These are phyloP conservation scores for Phylloscopus collybita DNA, from an alignment of 2,797 vertebrate species.

Conservation along the genomic window DNA sequence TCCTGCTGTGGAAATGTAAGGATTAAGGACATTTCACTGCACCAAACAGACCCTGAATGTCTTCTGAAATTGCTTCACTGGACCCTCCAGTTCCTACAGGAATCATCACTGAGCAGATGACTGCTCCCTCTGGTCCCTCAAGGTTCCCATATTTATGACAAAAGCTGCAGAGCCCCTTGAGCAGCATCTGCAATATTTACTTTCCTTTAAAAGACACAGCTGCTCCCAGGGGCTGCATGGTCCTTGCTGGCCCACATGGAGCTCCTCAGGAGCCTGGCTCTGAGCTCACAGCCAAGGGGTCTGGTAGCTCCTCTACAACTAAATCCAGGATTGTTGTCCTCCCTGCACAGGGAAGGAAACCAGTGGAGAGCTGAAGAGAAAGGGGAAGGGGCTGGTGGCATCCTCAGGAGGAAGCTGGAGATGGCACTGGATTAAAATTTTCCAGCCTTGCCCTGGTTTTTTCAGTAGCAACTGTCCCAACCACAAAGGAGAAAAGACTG, in stretches of 20 bases:
- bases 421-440: neutral
- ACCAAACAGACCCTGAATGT: neutral
- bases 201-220: neutral
- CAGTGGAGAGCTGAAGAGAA: neutral
- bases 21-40: neutral
- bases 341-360: neutral
- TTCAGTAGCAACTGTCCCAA: neutral
- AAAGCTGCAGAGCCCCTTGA: neutral
- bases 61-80: neutral
- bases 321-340: neutral
- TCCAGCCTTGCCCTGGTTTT: neutral
- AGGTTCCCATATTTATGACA: neutral
- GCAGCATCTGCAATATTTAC: neutral
- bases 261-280: neutral
- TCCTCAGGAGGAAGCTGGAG: neutral
- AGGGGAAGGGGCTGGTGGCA: neutral
- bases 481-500: neutral
- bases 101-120: neutral
- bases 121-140: neutral
- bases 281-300: neutral
- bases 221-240: rapidly evolving
- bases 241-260: neutral
- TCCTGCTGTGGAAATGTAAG: neutral
- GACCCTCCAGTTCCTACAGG: neutral
- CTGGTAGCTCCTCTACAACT: neutral